Evolutionary conservation across 2,113 vertebrate species (phyloP).

Genomic region (Tapirus terrestris): DNA sequence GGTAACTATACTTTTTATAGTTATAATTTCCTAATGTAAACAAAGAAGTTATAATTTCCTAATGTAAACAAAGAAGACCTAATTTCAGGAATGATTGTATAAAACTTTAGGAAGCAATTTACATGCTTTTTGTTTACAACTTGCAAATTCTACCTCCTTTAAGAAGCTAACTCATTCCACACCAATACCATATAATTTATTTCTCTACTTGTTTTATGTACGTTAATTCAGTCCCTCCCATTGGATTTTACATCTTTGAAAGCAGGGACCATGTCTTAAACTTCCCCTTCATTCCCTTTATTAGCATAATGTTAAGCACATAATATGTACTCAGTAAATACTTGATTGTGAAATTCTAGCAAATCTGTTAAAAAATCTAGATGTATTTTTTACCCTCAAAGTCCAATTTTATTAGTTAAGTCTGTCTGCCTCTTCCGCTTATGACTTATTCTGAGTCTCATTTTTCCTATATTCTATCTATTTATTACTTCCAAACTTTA

Average conservation of each 20-base stretch:
- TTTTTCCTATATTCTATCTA: conserved; percentile 13
- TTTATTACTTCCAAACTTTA: not conserved
- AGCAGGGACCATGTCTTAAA: not conserved
- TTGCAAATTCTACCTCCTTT: conserved; percentile 21
- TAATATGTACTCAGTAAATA: not conserved
- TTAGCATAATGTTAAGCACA: not conserved
- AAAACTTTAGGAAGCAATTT: conserved; percentile 42
- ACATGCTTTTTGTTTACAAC: conserved; percentile 41
- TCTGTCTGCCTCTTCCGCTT: not conserved
- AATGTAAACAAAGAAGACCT: not conserved
- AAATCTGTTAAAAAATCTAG: not conserved
- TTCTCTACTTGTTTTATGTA: not conserved
- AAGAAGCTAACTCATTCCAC: conserved; percentile 21
- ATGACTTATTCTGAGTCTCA: not conserved
- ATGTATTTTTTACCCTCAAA: not conserved
- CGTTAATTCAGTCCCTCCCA: not conserved
- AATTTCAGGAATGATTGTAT: not conserved
- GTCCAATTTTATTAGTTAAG: not conserved
- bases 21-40: not conserved
- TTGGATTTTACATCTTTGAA: conserved; percentile 29
- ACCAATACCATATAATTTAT: not conserved
- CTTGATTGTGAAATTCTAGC: conserved; percentile 10
- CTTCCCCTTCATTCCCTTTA: not conserved
- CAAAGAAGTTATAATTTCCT: not conserved
- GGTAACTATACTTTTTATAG: not conserved